phyloP scores from a whole-genome alignment of 2,797 vertebrate genomes.

The Coilia nasus region DNA sequence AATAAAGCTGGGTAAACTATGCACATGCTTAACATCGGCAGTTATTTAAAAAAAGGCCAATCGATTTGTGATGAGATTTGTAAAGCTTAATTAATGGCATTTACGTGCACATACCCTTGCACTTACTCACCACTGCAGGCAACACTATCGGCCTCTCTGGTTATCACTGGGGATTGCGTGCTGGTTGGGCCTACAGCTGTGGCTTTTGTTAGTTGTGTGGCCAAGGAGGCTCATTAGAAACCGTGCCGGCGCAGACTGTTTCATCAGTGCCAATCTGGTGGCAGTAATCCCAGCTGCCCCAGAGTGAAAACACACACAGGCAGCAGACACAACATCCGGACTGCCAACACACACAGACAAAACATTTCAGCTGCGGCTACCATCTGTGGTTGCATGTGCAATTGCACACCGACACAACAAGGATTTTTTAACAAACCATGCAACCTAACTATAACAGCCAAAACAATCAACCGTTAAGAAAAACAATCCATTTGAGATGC shows the following conservation, averaged over 20 bases:
- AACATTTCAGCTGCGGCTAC: not conserved
- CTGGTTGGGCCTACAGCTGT: conserved; percentile 55
- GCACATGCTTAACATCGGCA: too few species aligned
- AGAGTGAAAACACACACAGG: not conserved
- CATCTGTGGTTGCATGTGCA: not conserved
- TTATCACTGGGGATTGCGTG: conserved; percentile 63
- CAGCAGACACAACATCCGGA: conserved; percentile 39
- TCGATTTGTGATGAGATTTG: too few species aligned
- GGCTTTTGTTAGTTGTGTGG: conserved; percentile 44
- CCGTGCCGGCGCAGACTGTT: conserved; percentile 1
- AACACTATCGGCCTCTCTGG: not conserved
- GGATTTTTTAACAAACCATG: not conserved
- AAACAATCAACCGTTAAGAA: not conserved
- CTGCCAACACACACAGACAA: conserved; percentile 4
- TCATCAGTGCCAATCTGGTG: conserved; percentile 30
- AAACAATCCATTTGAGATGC: not conserved
- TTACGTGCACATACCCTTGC: too few species aligned
- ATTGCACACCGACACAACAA: not conserved
- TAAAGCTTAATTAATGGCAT: too few species aligned
- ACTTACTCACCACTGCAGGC: not conserved
- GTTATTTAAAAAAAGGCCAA: too few species aligned
- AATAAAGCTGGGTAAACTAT: too few species aligned
- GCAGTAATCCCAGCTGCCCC: conserved; percentile 38
- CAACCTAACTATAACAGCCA: not conserved
- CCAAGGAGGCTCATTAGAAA: conserved; percentile 30